Conservation (phyloP, 2,888 invertebrate species). For the Prosapia bicincta region DNA sequence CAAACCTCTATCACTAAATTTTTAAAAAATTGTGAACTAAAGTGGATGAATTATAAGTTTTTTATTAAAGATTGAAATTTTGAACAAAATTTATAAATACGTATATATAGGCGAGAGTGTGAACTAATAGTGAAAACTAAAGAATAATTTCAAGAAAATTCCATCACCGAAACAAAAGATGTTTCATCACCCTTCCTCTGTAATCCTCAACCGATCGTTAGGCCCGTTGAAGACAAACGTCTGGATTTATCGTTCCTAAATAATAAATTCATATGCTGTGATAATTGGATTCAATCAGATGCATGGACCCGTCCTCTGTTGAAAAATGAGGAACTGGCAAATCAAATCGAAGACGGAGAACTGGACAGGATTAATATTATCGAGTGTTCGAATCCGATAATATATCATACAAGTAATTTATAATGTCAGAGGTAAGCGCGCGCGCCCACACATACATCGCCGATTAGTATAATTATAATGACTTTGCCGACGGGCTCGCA, state of each 20-base stretch:
- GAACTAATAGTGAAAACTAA: no score
- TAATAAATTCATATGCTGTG: slow-evolving; percentile 16
- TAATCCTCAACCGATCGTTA: no score
- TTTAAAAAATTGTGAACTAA: no score
- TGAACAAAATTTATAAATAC: no score
- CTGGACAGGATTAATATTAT: neutral
- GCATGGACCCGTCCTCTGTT: neutral
- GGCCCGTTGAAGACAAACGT: neutral
- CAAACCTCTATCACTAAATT: no score
- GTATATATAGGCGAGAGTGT: no score
- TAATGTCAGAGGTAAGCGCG: neutral
- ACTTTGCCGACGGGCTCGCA: no score
- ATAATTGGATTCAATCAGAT: slow-evolving; percentile 25
- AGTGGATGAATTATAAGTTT: no score
- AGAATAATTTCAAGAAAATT: no score
- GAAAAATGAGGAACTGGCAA: neutral
- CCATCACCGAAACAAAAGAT: neutral
- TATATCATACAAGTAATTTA: neutral
- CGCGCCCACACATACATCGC: neutral
- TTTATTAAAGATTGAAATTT: no score
- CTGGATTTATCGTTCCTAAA: neutral
- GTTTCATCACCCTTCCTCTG: neutral
- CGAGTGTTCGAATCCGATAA: neutral
- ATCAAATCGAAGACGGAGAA: neutral
- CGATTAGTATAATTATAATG: neutral